Evolutionary conservation across 2,797 vertebrate species (phyloP).

Genomic region (Leuciscus waleckii): DNA sequence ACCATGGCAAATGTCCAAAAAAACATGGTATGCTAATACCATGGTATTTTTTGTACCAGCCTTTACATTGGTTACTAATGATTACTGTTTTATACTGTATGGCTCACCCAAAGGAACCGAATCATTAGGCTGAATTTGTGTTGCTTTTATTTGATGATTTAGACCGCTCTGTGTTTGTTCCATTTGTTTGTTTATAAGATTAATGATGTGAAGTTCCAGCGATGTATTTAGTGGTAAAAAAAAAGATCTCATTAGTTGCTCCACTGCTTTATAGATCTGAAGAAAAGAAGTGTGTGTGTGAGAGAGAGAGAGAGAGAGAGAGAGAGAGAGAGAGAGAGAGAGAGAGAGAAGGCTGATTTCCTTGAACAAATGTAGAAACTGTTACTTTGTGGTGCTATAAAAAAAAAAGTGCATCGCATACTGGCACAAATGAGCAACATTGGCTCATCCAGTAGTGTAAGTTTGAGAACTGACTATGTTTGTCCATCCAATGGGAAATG

Average conservation of each 20-base stretch:
- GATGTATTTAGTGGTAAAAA: conserved; percentile 15
- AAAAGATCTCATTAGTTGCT: conserved; percentile 44
- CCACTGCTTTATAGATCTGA: conserved; percentile 22
- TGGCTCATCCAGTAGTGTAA: no score
- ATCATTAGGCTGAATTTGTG: neutral
- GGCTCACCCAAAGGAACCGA: neutral
- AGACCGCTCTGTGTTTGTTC: conserved; percentile 3
- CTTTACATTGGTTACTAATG: neutral
- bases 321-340: no score
- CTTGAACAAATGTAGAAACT: neutral
- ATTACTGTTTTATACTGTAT: neutral
- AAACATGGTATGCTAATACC: neutral
- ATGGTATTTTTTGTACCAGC: neutral
- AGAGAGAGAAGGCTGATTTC: neutral
- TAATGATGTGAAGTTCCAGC: conserved; percentile 20
- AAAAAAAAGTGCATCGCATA: neutral
- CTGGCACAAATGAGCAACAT: no score
- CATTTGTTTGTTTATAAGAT: conserved; percentile 31
- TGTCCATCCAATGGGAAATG: neutral
- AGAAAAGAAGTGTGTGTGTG: neutral
- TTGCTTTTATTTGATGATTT: conserved; percentile 2
- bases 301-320: no score
- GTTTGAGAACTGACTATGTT: neutral
- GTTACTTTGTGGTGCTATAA: neutral
- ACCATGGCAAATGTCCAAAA: neutral